A percentile compares a stretch with the other conserved stretches of the same genome.
phyloP scores from a whole-genome alignment of 2,888 invertebrate species.

The Temnothorax rugatulus region DNA sequence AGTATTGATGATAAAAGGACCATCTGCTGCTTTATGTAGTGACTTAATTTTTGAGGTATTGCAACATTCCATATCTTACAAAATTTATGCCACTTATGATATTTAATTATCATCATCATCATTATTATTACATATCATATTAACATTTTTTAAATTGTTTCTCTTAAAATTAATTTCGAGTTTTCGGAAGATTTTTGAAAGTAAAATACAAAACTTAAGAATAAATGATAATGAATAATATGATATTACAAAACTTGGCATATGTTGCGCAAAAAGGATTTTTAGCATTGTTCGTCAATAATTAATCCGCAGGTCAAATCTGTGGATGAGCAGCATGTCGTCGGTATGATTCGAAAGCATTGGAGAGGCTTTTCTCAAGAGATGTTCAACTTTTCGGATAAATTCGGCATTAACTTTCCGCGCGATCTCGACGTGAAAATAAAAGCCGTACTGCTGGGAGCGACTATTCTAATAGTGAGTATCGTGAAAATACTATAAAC shows the following conservation, averaged over 20 bases:
- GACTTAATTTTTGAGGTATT: conserved; percentile 90
- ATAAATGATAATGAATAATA: background rate
- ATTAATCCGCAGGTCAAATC: conserved; percentile 89
- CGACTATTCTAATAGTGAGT: conserved; percentile 94
- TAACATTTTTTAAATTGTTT: background rate
- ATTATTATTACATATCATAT: background rate
- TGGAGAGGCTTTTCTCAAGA: conserved; percentile 95
- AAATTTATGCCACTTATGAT: background rate
- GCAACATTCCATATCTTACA: background rate
- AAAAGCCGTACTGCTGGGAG: conserved; percentile 93
- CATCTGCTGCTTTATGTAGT: too few species aligned
- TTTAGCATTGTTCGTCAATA: background rate
- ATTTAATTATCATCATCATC: background rate
- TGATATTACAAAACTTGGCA: background rate
- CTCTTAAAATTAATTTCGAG: background rate
- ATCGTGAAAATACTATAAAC: background rate
- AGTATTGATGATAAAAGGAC: conserved; percentile 91
- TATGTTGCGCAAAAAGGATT: background rate
- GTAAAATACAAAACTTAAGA: background rate
- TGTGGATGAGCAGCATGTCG: conserved; percentile 91
- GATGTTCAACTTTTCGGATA: conserved; percentile 94
- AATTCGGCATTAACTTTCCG: conserved; percentile 96
- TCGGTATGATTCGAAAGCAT: conserved; percentile 96
- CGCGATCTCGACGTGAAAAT: conserved; percentile 95
- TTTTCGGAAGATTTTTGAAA: background rate